Conservation (phyloP, 2,888 invertebrate species). For the Ligdia adustata region DNA sequence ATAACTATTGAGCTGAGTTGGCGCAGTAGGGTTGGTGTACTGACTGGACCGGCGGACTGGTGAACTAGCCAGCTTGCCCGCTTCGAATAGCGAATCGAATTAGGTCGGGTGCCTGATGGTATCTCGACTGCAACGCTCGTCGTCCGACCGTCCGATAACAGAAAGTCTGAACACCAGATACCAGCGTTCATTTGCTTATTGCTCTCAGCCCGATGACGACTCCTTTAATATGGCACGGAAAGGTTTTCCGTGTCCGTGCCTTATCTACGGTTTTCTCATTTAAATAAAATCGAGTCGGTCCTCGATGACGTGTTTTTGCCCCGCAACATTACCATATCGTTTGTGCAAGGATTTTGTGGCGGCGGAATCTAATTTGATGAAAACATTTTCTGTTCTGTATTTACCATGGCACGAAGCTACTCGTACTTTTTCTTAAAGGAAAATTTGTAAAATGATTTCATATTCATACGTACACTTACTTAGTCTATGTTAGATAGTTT, state of each 20-base stretch:
- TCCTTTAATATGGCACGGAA: conserved; percentile 56
- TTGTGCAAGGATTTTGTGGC: conserved; percentile 29
- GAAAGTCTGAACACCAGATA: conserved; percentile 57
- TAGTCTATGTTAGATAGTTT: no score
- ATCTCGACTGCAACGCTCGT: conserved; percentile 63
- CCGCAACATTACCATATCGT: conserved; percentile 31
- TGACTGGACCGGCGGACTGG: conserved; percentile 29
- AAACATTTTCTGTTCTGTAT: conserved; percentile 3
- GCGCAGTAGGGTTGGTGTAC: conserved; percentile 36
- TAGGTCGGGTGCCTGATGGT: conserved; percentile 73
- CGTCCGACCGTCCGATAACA: conserved; percentile 42
- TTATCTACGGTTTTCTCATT: conserved; percentile 61
- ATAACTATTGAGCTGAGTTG: conserved; percentile 24
- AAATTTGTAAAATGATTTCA: background rate
- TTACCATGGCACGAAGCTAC: background rate
- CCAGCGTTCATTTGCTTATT: conserved; percentile 70
- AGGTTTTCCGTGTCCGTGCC: conserved; percentile 64
- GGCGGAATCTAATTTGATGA: conserved; percentile 21
- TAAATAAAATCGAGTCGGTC: conserved; percentile 51
- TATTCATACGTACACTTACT: background rate
- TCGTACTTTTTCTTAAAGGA: background rate
- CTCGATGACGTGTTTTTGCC: conserved; percentile 46
- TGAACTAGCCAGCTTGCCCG: conserved; percentile 38
- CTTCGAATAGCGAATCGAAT: conserved; percentile 66
- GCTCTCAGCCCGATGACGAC: conserved; percentile 62